Evolutionary conservation across 2,797 vertebrate species (phyloP).

Genomic region (Sternotherus odoratus): DNA sequence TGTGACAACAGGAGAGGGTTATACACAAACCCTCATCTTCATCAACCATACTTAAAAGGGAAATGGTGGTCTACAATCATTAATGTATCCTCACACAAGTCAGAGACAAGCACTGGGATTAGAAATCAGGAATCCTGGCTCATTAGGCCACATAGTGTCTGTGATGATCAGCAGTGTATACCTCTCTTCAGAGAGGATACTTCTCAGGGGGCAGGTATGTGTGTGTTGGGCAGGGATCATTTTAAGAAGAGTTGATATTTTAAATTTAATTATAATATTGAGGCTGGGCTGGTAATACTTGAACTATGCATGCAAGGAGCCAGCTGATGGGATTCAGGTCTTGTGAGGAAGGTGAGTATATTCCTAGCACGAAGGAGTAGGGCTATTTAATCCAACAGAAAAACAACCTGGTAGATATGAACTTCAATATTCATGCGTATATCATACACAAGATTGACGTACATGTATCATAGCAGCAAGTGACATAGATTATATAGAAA

Average conservation of each 20-base stretch:
- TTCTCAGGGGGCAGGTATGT: background rate
- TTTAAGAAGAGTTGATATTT: background rate
- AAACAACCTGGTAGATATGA: background rate
- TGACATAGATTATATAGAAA: background rate
- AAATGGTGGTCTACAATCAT: background rate
- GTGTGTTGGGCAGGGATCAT: background rate
- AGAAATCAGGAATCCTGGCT: background rate
- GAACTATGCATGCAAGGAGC: background rate
- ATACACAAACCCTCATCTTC: background rate
- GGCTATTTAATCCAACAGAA: background rate
- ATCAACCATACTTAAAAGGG: background rate
- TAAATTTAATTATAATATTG: background rate
- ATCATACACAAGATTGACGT: background rate
- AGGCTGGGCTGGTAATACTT: background rate
- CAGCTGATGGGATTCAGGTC: background rate
- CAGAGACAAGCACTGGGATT: background rate
- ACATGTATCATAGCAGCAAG: background rate
- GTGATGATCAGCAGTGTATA: background rate
- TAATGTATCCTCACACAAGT: background rate
- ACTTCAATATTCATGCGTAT: background rate
- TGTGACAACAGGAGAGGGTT: background rate
- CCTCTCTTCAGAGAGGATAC: background rate
- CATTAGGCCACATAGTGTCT: background rate
- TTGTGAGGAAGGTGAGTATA: background rate
- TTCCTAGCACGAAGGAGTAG: background rate